Percentiles rank a stretch among this genome's conserved stretches.
These are phyloP conservation scores for Dynastes grantii DNA, from an alignment of 2,888 invertebrate genomes.

Conservation along the genomic window DNA sequence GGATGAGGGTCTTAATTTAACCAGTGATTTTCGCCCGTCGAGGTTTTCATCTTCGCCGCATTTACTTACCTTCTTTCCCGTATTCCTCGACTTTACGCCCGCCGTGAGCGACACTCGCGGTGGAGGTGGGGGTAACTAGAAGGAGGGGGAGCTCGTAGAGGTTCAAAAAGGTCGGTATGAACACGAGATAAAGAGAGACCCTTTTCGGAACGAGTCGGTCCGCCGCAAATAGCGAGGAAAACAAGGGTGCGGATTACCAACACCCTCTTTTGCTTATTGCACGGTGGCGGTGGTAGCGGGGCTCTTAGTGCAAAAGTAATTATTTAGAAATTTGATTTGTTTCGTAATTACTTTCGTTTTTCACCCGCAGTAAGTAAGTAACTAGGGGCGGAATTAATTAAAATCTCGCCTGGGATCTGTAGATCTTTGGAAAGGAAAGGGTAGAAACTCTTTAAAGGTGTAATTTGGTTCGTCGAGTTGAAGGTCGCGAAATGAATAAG, in stretches of 20 bases:
- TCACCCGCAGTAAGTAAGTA: not conserved
- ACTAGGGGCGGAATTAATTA: constrained; percentile 45
- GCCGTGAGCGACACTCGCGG: constrained; percentile 11
- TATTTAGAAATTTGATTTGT: constrained; percentile 64
- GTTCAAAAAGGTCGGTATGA: constrained; percentile 51
- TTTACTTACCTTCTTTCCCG: constrained; percentile 7
- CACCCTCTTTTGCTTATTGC: constrained; percentile 66
- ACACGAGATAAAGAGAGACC: constrained; percentile 60
- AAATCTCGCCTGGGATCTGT: constrained; percentile 32
- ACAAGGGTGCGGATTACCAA: constrained; percentile 70
- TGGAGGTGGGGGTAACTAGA: constrained; percentile 56
- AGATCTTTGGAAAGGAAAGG: not conserved
- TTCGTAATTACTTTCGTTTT: constrained; percentile 56
- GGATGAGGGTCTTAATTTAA: constrained; percentile 24
- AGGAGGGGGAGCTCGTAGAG: constrained; percentile 62
- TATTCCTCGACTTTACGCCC: constrained; percentile 8
- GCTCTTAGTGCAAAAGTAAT: constrained; percentile 67
- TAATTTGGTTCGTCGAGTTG: too few relatives aligned
- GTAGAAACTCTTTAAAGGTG: too few relatives aligned
- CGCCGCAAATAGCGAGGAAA: constrained; percentile 69
- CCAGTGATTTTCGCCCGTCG: constrained; percentile 26
- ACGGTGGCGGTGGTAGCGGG: constrained; percentile 42
- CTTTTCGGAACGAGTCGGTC: constrained; percentile 65
- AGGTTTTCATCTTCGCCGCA: constrained; percentile 32
- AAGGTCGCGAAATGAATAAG: too few relatives aligned